Conservation (phyloP, 2,797 vertebrate species). For the Austrolebias charrua region DNA sequence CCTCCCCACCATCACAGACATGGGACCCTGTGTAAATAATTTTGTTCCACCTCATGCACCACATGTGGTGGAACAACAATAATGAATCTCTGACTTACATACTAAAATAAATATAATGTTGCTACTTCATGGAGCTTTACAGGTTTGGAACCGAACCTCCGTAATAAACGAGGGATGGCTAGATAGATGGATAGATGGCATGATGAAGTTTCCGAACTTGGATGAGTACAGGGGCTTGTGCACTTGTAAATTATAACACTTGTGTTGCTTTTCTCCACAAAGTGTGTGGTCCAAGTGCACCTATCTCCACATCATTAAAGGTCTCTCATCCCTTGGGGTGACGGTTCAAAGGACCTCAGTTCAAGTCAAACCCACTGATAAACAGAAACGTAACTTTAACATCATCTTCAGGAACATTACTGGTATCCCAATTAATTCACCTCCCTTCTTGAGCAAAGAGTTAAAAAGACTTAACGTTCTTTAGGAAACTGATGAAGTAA, state of each 20-base stretch:
- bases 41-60: too few relatives aligned
- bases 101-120: too few relatives aligned
- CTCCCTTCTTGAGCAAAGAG: constrained; percentile 36
- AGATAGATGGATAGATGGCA: too few relatives aligned
- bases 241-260: background rate
- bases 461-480: constrained; percentile 59
- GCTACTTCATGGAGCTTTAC: too few relatives aligned
- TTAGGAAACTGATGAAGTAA: constrained; percentile 40
- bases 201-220: background rate
- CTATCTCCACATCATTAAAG: constrained; percentile 53
- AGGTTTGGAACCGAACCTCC: too few relatives aligned
- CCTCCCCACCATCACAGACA: too few relatives aligned
- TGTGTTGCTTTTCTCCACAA: constrained; percentile 18
- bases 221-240: background rate
- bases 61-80: too few relatives aligned
- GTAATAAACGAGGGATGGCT: too few relatives aligned
- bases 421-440: constrained; percentile 64
- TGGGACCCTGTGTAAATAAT: too few relatives aligned
- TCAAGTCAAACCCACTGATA: constrained; percentile 53
- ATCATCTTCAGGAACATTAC: constrained; percentile 56
- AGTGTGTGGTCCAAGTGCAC: constrained; percentile 51
- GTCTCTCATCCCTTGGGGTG: constrained; percentile 44
- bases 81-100: too few relatives aligned
- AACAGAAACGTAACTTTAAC: constrained; percentile 47
- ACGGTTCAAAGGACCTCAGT: constrained; percentile 59